phyloP scores from a whole-genome alignment of 2,797 vertebrate species.

The Spinibarbus caldwelli region DNA sequence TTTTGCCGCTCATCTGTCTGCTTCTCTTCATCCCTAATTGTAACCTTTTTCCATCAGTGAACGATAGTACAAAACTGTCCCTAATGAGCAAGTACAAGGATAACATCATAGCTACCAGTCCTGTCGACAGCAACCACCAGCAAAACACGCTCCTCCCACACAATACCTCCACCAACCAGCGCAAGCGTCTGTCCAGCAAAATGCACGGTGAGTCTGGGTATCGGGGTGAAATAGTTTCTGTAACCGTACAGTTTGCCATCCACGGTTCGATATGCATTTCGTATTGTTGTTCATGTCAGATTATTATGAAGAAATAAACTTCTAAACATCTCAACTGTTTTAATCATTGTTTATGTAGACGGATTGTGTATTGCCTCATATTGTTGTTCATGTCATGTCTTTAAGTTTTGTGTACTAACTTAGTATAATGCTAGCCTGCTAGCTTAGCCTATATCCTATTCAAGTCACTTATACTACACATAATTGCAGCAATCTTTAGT shows the following conservation, averaged over 20 bases:
- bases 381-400: too few species aligned
- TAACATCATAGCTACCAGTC: slow-evolving; percentile 97
- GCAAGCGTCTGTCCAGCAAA: slow-evolving; percentile 96
- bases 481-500: neutral
- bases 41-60: slow-evolving; percentile 77
- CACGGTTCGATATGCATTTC: too few species aligned
- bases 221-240: neutral
- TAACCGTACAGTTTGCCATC: too few species aligned
- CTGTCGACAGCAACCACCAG: slow-evolving; percentile 94
- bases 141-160: slow-evolving; percentile 94
- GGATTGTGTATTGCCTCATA: slow-evolving; percentile 4
- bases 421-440: neutral
- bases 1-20: slow-evolving; percentile 43
- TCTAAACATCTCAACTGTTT: slow-evolving; percentile 48
- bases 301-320: slow-evolving; percentile 16
- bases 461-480: neutral
- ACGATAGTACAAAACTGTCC: slow-evolving; percentile 94
- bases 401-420: too few species aligned
- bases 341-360: too few species aligned
- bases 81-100: slow-evolving; percentile 99
- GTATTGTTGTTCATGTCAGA: too few species aligned
- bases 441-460: neutral
- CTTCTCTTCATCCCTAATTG: slow-evolving; percentile 46
- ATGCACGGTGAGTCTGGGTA: slow-evolving; percentile 84
- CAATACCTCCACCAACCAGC: slow-evolving; percentile 93